Base-by-base conservation (phyloP, 2,797 vertebrate genomes). In the Phaenicophaeus curvirostris region DNA sequence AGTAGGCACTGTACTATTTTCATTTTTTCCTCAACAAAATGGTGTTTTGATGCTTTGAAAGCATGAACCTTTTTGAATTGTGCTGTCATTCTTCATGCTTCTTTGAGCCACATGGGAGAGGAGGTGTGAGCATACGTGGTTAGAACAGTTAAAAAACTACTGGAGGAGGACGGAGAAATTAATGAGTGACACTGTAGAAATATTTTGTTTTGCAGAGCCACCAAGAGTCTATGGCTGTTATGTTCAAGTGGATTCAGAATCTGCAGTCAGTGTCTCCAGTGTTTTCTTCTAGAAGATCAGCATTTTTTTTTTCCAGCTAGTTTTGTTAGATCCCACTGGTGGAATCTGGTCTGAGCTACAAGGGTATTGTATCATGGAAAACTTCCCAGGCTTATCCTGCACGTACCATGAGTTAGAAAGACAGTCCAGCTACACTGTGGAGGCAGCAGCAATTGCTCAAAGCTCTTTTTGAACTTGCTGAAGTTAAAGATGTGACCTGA, bases 21-120 rank as follows among this genome's bases (percentile, higher is more conserved):
- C 94, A 76, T 83, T 95, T 92, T 92, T 65, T 88, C 87, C 87
- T 79, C 33, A 72, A 23, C 67, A 75, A 83, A 93, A 28, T 55
- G 18, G 3, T 8, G 8, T 11, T 86, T 13, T 7, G 68, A 51
- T 85, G 30, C 44, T 88, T 69, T 39, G 55, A 93, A 96, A 85
- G 12, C 73, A 21, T 42, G 48, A 58, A 23, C 37, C 33, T 54
- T 61, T 89, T 72, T 77, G 63, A 89, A 41, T 19, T 78, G 61
- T 79, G 31, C 72, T 71, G 35, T 39, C 9, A 55, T 33, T 65
- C 50, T 67, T 94, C 41, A 9, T 48, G 84, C 55, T 85, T 35
- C 25, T 63, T 82, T 62, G 58, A 65, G 54, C 48, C 55, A 35
- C 55, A 13, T 0, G 28, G 71, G 46, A 50, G 68, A 58, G 57